These are phyloP conservation scores for Mimumesa dahlbomi DNA, from an alignment of 2,888 invertebrate species.

Conservation along the genomic window DNA sequence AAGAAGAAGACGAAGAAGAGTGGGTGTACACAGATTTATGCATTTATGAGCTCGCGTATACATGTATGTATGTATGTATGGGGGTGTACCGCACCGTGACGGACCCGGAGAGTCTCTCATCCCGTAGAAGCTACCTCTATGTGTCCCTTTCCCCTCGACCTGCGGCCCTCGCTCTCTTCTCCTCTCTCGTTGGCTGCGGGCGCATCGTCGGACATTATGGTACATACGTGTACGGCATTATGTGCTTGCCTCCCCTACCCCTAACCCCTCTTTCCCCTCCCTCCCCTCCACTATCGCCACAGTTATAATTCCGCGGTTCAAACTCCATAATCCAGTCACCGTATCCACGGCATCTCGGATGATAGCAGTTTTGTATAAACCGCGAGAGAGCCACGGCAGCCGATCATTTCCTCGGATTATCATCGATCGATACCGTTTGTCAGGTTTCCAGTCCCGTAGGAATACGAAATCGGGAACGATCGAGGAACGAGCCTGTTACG, in stretches of 20 bases:
- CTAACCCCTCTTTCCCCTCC: conserved; percentile 9
- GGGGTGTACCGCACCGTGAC: conserved; percentile 69
- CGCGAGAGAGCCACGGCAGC: conserved; percentile 44
- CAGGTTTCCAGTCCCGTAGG: conserved; percentile 29
- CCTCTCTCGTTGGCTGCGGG: conserved; percentile 36
- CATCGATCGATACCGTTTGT: conserved; percentile 58
- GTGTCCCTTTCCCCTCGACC: conserved; percentile 51
- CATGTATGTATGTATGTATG: conserved; percentile 62
- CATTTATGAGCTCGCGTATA: conserved; percentile 50
- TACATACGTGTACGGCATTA: conserved; percentile 70
- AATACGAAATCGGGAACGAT: background rate
- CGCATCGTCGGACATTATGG: conserved; percentile 68
- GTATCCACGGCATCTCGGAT: conserved; percentile 61
- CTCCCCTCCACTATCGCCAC: conserved; percentile 46
- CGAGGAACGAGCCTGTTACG: no score
- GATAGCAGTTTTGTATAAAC: conserved; percentile 66
- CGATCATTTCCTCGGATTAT: conserved; percentile 69
- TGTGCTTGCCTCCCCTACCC: conserved; percentile 38
- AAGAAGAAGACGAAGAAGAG: conserved; percentile 50
- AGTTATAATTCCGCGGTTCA: conserved; percentile 74
- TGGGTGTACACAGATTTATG: conserved; percentile 61
- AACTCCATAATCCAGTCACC: conserved; percentile 76
- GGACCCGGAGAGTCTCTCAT: conserved; percentile 30
- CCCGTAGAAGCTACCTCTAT: conserved; percentile 66
- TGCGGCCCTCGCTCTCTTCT: conserved; percentile 28